phyloP scores from a whole-genome alignment of 2,888 invertebrate species.

The Lochmaea crataegi region DNA sequence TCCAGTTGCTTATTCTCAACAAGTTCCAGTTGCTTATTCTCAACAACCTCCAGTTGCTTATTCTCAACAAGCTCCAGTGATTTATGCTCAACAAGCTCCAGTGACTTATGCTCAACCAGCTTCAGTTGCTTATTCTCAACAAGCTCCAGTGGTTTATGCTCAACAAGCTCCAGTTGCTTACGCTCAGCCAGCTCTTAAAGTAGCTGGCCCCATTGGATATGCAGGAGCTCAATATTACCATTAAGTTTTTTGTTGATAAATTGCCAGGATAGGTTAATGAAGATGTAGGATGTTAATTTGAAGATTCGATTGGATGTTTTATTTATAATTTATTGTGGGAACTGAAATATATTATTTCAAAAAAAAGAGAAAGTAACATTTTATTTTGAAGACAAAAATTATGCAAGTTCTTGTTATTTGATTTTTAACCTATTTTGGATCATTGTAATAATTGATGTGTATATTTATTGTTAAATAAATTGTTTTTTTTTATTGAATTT shows the following conservation, averaged over 20 bases:
- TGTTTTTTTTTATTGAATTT: background rate
- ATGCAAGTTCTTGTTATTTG: no score
- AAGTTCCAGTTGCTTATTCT: slow-evolving; percentile 31
- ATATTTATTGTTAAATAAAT: background rate
- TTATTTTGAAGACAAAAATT: no score
- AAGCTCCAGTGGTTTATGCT: background rate
- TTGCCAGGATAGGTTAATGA: no score
- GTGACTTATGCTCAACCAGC: slow-evolving; percentile 42
- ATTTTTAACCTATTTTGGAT: no score
- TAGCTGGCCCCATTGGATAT: slow-evolving; percentile 11
- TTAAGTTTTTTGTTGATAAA: background rate
- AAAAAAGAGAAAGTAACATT: no score
- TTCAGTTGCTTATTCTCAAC: slow-evolving; percentile 31
- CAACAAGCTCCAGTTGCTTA: background rate
- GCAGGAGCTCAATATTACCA: slow-evolving; percentile 21
- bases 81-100: slow-evolving; percentile 40
- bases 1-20: background rate
- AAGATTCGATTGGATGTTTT: background rate
- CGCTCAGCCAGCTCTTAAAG: no score
- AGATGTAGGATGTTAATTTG: no score
- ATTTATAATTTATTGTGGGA: no score
- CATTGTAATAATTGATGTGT: background rate
- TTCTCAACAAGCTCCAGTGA: background rate
- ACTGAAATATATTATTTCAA: no score
- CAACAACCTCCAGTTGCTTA: slow-evolving; percentile 27